Conservation (phyloP, 2,888 invertebrate genomes). For the Chalcis sispes region DNA sequence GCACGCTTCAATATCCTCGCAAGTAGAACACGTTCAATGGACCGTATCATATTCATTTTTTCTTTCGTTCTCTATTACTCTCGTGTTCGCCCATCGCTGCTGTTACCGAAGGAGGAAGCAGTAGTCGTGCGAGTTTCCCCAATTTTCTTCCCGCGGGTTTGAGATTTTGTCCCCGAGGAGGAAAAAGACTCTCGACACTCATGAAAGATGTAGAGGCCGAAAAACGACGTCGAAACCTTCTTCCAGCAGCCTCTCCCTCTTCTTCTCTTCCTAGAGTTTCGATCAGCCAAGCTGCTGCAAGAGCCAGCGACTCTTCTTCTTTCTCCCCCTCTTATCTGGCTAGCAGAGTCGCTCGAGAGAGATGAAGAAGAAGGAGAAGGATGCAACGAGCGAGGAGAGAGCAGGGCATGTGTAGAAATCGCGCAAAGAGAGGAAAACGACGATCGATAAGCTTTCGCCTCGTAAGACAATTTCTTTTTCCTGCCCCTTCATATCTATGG, state of each 20-base stretch:
- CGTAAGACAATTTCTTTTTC: slow-evolving; percentile 72
- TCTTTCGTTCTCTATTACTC: too few relatives aligned
- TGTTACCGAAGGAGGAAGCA: slow-evolving; percentile 16
- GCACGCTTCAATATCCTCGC: slow-evolving; percentile 37
- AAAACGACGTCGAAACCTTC: slow-evolving; percentile 57
- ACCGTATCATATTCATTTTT: slow-evolving; percentile 56
- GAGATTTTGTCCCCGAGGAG: slow-evolving; percentile 50
- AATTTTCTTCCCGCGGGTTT: slow-evolving; percentile 42
- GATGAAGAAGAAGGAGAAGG: slow-evolving; percentile 30
- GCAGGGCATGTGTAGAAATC: slow-evolving; percentile 59
- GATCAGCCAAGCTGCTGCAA: slow-evolving; percentile 56
- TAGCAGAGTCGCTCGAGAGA: neutral
- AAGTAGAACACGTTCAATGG: slow-evolving; percentile 55
- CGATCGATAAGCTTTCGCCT: slow-evolving; percentile 70
- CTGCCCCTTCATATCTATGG: neutral
- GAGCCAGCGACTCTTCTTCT: slow-evolving; percentile 19
- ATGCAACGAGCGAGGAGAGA: slow-evolving; percentile 19
- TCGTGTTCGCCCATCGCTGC: slow-evolving; percentile 9
- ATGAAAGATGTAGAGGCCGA: slow-evolving; percentile 62
- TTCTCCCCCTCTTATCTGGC: neutral
- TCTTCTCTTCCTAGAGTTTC: slow-evolving; percentile 50
- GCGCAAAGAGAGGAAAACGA: slow-evolving; percentile 59
- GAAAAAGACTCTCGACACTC: slow-evolving; percentile 59
- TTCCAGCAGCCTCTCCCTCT: slow-evolving; percentile 56
- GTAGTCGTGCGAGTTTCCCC: slow-evolving; percentile 41